These are phyloP conservation scores for Patella vulgata DNA, from an alignment of 1,140 invertebrate genomes.

Conservation along the genomic window DNA sequence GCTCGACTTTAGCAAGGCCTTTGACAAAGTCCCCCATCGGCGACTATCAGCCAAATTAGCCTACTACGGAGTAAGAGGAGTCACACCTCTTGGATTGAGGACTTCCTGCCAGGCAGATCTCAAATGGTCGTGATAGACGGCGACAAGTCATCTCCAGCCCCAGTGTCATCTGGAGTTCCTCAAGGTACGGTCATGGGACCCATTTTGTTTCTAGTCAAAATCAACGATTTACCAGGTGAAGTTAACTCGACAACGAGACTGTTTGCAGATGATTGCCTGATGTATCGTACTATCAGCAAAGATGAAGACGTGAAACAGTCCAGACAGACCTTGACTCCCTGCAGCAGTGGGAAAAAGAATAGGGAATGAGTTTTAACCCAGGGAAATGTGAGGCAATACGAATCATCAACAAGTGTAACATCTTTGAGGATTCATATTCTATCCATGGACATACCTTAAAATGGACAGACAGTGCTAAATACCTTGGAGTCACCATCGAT, in stretches of 20 bases:
- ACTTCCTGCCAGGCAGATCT: slow-evolving; percentile 9
- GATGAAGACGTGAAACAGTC: not conserved
- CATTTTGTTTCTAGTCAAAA: slow-evolving; percentile 21
- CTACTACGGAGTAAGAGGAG: slow-evolving; percentile 7
- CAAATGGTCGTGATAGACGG: slow-evolving; percentile 28
- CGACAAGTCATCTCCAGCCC: slow-evolving; percentile 2
- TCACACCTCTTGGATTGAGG: not conserved
- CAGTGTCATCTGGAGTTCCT: slow-evolving; percentile 22
- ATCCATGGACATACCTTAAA: slow-evolving; percentile 5
- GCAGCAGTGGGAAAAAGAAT: slow-evolving; percentile 20
- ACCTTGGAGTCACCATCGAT: slow-evolving; percentile 8
- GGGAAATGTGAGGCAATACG: slow-evolving; percentile 15
- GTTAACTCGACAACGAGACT: not conserved
- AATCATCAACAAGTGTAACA: slow-evolving; percentile 20
- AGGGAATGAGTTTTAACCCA: slow-evolving; percentile 26
- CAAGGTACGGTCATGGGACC: slow-evolving; percentile 23
- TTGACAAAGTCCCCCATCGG: not conserved
- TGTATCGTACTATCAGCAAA: slow-evolving; percentile 7
- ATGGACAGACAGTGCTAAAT: not conserved
- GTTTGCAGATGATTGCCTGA: slow-evolving; percentile 6
- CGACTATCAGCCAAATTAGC: not conserved
- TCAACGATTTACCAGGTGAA: slow-evolving; percentile 6
- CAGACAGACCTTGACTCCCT: slow-evolving; percentile 17
- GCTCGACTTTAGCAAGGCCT: slow-evolving; percentile 18
- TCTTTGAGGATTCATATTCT: not conserved